These are phyloP conservation scores for Micrasema minimum DNA, from an alignment of 1,140 invertebrate species.

Conservation along the genomic window DNA sequence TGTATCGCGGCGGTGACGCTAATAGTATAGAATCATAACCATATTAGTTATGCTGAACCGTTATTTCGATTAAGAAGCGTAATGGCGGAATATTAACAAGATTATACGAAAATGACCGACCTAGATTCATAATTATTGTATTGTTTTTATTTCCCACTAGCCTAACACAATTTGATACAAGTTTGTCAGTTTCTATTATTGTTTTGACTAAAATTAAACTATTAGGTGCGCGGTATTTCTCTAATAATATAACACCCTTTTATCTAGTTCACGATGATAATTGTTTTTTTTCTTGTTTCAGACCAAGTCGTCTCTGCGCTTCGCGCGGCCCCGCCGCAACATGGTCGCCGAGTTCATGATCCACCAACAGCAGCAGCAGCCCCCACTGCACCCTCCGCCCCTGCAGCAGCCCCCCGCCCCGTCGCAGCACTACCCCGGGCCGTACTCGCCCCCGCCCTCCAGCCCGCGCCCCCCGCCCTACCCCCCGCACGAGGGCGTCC, in stretches of 20 bases:
- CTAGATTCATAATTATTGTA: too few species aligned
- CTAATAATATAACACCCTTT: too few species aligned
- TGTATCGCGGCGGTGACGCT: too few species aligned
- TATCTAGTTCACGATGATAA: background rate
- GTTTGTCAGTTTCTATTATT: too few species aligned
- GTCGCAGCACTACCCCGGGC: constrained; percentile 57
- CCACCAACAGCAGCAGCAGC: constrained; percentile 74
- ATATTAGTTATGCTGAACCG: constrained; percentile 4
- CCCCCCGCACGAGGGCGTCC: constrained; percentile 27
- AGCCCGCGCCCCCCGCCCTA: constrained; percentile 59
- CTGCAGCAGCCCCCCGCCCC: constrained; percentile 54
- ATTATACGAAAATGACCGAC: too few species aligned
- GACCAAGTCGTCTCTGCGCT: constrained; percentile 64
- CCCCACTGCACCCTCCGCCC: constrained; percentile 59
- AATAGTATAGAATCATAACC: too few species aligned
- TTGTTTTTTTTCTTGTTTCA: constrained; percentile 63
- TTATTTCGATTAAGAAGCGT: background rate
- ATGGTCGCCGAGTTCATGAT: constrained; percentile 87
- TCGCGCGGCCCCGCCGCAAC: constrained; percentile 73
- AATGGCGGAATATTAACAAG: too few species aligned
- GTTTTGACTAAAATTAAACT: too few species aligned
- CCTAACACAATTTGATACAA: too few species aligned
- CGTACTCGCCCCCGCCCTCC: constrained; percentile 55
- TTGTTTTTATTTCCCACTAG: too few species aligned
- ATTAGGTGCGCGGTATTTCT: too few species aligned